A percentile compares a stretch with the other conserved stretches of the same genome.
Conservation (phyloP, 2,797 vertebrate species). For the Synanceia verrucosa region DNA sequence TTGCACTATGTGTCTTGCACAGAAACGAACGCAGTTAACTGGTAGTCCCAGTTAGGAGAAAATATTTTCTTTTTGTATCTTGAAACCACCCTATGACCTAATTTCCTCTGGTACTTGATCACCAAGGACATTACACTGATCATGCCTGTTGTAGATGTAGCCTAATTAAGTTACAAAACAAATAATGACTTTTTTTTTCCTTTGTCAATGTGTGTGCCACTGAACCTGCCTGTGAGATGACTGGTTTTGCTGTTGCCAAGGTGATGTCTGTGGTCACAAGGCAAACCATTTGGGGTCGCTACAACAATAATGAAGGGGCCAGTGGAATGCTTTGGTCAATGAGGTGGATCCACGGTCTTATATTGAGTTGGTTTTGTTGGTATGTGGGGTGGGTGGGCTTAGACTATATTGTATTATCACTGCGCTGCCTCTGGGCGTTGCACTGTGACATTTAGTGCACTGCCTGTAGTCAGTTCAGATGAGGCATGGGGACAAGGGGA, state of each 20-base stretch:
- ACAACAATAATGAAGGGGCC: constrained; percentile 58
- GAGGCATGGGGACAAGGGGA: constrained; percentile 69
- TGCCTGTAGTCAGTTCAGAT: constrained; percentile 59
- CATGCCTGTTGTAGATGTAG: constrained; percentile 72
- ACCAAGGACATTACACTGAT: constrained; percentile 66
- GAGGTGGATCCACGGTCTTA: constrained; percentile 58
- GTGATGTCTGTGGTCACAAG: constrained; percentile 60
- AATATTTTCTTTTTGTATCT: constrained; percentile 46
- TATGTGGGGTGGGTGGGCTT: constrained; percentile 48
- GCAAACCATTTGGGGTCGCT: constrained; percentile 48
- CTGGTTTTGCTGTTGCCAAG: constrained; percentile 67
- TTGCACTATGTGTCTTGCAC: constrained; percentile 72
- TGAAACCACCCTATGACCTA: constrained; percentile 50
- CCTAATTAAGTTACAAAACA: constrained; percentile 69
- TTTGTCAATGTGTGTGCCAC: constrained; percentile 62
- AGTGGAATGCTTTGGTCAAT: constrained; percentile 54
- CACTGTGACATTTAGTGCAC: constrained; percentile 54
- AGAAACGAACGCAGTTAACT: constrained; percentile 54
- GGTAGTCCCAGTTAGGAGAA: constrained; percentile 55
- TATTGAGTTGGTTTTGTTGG: constrained; percentile 51
- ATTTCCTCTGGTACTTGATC: constrained; percentile 66
- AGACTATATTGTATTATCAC: constrained; percentile 67
- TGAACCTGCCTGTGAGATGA: constrained; percentile 68
- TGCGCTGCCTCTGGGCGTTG: constrained; percentile 67
- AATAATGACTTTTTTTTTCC: constrained; percentile 28